Conservation (phyloP, 2,113 vertebrate genomes). For the Hippopotamus amphibius region DNA sequence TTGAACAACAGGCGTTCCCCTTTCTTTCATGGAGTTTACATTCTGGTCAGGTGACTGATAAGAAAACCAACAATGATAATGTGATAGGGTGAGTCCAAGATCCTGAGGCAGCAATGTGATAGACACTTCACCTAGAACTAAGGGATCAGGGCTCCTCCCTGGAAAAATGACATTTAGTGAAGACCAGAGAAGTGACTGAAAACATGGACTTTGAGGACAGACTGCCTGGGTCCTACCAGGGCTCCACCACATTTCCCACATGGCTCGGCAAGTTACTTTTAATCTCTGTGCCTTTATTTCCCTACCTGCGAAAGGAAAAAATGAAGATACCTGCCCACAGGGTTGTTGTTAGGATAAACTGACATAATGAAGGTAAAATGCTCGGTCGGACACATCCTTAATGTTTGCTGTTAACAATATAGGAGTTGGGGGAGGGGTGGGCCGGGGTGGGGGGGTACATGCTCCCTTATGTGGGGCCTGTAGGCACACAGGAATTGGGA, state of each 20-base stretch:
- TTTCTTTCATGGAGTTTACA: background rate
- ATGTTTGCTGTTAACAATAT: background rate
- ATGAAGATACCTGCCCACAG: background rate
- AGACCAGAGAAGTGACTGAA: background rate
- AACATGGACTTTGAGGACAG: background rate
- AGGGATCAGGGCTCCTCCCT: background rate
- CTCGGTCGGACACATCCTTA: background rate
- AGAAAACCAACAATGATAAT: background rate
- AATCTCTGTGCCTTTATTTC: background rate
- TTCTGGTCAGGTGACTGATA: background rate
- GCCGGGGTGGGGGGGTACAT: too few relatives aligned
- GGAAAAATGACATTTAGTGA: background rate
- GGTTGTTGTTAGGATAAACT: background rate
- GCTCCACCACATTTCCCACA: background rate
- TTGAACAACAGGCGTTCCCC: background rate
- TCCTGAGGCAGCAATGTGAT: background rate
- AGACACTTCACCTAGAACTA: background rate
- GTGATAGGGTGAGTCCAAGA: too few relatives aligned
- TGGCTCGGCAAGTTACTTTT: background rate
- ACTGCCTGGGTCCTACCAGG: background rate
- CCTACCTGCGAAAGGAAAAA: background rate
- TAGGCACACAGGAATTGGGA: background rate
- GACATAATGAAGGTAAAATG: background rate
- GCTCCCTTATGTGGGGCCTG: accelerated
- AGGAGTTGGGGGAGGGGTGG: background rate